These are phyloP conservation scores for Channa argus DNA, from an alignment of 2,113 vertebrate genomes.

Conservation along the genomic window DNA sequence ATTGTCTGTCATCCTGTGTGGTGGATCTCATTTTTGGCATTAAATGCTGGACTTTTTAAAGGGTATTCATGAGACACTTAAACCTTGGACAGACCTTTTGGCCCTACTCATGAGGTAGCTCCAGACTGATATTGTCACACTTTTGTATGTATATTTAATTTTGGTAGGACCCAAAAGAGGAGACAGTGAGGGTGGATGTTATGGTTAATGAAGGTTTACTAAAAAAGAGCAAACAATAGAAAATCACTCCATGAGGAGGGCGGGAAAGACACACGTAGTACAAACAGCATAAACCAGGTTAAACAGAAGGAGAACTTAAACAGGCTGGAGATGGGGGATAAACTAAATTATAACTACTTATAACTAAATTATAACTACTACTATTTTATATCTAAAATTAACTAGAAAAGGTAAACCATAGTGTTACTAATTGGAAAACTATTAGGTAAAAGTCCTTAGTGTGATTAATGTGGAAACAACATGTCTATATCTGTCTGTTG, in stretches of 20 bases:
- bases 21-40: constrained; percentile 1
- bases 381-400: no score
- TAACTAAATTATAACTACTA: no score
- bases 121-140: constrained; percentile 54
- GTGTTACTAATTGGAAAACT: neutral
- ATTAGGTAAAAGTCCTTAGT: neutral
- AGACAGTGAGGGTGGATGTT: no score
- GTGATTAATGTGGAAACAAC: neutral
- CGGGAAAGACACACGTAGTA: no score
- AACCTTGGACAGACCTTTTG: constrained; percentile 59
- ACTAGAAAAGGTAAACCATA: no score
- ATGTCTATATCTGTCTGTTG: neutral
- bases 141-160: neutral
- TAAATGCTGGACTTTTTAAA: constrained; percentile 40
- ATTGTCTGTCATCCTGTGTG: constrained; percentile 6
- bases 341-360: no score
- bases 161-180: no score
- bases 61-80: constrained; percentile 78
- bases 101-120: constrained; percentile 62
- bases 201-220: no score
- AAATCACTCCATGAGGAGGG: no score
- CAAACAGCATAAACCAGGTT: no score
- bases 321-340: neutral
- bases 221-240: no score
- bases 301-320: neutral